These are phyloP conservation scores for Chionis minor DNA, from an alignment of 2,113 vertebrate species.

Conservation along the genomic window DNA sequence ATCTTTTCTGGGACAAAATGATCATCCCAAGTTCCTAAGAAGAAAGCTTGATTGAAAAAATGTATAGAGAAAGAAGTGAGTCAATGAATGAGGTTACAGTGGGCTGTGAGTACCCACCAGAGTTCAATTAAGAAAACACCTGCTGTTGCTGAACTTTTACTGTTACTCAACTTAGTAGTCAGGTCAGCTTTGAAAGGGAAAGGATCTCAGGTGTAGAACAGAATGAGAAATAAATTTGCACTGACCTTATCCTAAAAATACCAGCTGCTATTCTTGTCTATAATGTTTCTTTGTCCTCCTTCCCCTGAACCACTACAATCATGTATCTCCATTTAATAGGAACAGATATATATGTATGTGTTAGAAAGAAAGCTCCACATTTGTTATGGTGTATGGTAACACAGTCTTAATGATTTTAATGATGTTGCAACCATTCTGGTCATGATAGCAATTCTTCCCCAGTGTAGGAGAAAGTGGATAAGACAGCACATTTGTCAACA, in stretches of 20 bases:
- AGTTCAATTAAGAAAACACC: neutral
- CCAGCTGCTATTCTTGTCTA: neutral
- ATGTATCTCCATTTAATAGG: neutral
- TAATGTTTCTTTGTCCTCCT: neutral
- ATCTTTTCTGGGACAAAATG: neutral
- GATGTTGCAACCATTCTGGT: neutral
- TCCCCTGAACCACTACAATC: neutral
- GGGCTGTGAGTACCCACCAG: neutral
- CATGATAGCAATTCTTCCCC: neutral
- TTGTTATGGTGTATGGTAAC: neutral
- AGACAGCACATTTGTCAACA: neutral
- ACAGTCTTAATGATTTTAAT: neutral
- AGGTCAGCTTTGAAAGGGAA: neutral
- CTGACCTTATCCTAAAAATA: neutral
- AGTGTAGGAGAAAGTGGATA: neutral
- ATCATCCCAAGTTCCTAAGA: neutral
- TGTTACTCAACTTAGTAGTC: neutral
- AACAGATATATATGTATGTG: fast-evolving
- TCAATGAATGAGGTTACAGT: neutral
- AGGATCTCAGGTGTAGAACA: neutral
- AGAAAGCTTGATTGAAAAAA: neutral
- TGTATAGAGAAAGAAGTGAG: neutral
- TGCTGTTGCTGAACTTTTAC: neutral
- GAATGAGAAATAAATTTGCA: neutral
- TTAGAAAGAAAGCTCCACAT: neutral